A percentile compares a stretch with the other conserved stretches of the same genome.
phyloP scores from a whole-genome alignment of 2,113 vertebrate species.

The Eurystomus gularis region DNA sequence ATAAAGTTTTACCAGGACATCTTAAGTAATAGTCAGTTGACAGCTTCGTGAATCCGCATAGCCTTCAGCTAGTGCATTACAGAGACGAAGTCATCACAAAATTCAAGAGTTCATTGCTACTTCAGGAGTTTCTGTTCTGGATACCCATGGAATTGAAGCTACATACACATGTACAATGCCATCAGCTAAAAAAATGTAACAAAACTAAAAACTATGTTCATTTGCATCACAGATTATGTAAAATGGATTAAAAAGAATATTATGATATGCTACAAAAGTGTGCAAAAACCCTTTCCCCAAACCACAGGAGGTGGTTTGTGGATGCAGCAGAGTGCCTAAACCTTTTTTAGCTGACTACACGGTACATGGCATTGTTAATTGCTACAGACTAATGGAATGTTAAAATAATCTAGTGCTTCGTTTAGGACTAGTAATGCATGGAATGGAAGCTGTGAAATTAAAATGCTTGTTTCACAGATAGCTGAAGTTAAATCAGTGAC shows the following conservation, averaged over 20 bases:
- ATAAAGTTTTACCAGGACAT: neutral
- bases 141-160: slow-evolving; percentile 63
- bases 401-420: slow-evolving; percentile 72
- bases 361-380: slow-evolving; percentile 77
- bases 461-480: slow-evolving; percentile 72
- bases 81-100: neutral
- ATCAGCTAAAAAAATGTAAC: slow-evolving; percentile 52
- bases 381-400: slow-evolving; percentile 78
- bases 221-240: neutral
- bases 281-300: neutral
- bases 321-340: neutral
- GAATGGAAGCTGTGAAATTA: slow-evolving; percentile 78
- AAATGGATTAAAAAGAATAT: neutral
- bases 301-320: neutral
- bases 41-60: neutral
- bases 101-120: neutral
- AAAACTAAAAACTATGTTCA: neutral
- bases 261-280: neutral
- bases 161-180: slow-evolving; percentile 22
- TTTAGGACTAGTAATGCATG: slow-evolving; percentile 77
- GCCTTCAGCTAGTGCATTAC: neutral
- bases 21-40: neutral
- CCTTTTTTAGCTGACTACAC: slow-evolving; percentile 63
- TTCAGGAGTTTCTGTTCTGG: slow-evolving; percentile 54
- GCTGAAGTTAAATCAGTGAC: slow-evolving; percentile 59